Evolutionary conservation across 1,140 invertebrate species (phyloP).

Genomic region (Papilio polytes): DNA sequence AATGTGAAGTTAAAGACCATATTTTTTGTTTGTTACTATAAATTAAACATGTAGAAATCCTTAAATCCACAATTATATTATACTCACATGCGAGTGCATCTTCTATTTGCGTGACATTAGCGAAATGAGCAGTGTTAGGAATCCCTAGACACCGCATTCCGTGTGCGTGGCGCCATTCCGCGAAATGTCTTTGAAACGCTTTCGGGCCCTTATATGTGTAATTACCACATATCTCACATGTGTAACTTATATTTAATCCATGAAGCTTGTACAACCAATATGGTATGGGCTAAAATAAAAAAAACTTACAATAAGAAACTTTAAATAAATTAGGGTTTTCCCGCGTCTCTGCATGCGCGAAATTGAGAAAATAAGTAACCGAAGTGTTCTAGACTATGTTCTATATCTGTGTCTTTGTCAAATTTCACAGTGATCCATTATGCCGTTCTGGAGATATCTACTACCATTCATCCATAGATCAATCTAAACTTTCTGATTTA

Average conservation of each 20-base stretch:
- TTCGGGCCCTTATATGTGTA: conserved; percentile 99
- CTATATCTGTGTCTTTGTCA: no score
- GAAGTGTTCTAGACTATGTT: no score
- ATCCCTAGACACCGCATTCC: conserved; percentile 99
- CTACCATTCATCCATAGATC: no score
- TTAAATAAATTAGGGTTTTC: not conserved
- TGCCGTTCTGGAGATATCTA: no score
- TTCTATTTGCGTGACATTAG: conserved; percentile 99
- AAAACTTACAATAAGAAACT: not conserved
- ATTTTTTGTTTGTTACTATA: not conserved
- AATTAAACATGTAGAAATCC: not conserved
- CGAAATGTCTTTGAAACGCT: conserved; percentile 99
- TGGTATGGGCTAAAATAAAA: conserved; percentile 84
- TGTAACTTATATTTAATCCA: conserved; percentile 99
- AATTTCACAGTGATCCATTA: no score
- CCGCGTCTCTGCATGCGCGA: no score
- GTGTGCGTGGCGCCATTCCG: conserved; percentile 99
- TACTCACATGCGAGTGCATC: conserved; percentile 96
- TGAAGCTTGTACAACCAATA: conserved; percentile 99
- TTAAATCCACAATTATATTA: not conserved
- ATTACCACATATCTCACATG: conserved; percentile 99
- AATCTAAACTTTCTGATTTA: no score
- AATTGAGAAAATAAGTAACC: no score
- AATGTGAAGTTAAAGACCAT: conserved; percentile 16
- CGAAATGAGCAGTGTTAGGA: conserved; percentile 99